These are phyloP conservation scores for Acanthiza pusilla DNA, from an alignment of 2,797 vertebrate genomes.

Conservation along the genomic window DNA sequence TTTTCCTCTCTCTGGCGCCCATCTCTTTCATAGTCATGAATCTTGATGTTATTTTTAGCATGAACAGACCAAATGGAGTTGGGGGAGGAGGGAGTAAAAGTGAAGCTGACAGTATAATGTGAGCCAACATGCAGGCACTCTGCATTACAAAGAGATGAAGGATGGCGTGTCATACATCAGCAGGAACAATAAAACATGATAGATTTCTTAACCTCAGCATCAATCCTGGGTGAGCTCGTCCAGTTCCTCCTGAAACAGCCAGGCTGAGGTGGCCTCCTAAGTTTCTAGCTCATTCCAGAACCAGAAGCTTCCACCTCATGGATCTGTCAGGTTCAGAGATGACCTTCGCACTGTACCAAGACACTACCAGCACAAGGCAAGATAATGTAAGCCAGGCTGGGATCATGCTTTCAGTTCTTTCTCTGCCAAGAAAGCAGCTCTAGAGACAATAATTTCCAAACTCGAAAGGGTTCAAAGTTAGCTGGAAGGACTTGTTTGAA, in stretches of 20 bases:
- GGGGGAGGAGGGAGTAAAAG: constrained; percentile 20
- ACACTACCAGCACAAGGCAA: background rate
- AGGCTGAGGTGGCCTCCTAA: background rate
- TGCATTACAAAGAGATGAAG: constrained; percentile 57
- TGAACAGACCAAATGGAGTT: constrained; percentile 19
- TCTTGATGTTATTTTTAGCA: constrained; percentile 53
- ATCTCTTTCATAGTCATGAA: background rate
- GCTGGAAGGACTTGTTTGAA: background rate
- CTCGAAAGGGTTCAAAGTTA: background rate
- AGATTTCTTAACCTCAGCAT: constrained; percentile 59
- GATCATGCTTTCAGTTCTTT: background rate
- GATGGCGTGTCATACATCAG: constrained; percentile 57
- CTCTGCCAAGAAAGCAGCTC: background rate
- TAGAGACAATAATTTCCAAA: background rate
- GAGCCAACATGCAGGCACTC: constrained; percentile 23
- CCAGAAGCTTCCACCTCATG: background rate
- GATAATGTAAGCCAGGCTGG: background rate
- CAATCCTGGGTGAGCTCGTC: constrained; percentile 45
- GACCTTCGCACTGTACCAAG: background rate
- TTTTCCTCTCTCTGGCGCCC: background rate
- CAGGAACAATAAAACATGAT: constrained; percentile 62
- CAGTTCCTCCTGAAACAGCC: constrained; percentile 27
- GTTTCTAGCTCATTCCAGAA: background rate
- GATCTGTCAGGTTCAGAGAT: background rate
- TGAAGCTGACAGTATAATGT: constrained; percentile 34